A percentile compares a stretch with the other conserved stretches of the same genome.
Evolutionary conservation across 2,888 invertebrate species (phyloP).

Genomic region (Ypsolopha sequella): DNA sequence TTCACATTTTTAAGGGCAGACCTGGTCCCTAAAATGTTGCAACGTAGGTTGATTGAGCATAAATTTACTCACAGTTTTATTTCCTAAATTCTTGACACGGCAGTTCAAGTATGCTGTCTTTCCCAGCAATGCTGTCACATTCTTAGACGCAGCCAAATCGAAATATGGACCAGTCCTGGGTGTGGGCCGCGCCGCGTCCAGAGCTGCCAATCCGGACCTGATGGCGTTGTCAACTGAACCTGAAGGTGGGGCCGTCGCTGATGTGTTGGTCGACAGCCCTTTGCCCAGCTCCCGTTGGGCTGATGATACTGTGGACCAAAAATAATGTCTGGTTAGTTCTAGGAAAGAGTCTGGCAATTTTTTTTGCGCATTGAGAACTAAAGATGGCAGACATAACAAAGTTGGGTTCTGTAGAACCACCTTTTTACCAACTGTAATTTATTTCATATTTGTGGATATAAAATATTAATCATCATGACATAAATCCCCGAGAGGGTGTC

Average conservation of each 20-base stretch:
- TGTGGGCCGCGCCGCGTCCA: conserved; percentile 47
- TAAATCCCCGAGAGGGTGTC: too few species aligned
- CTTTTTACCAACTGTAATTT: too few species aligned
- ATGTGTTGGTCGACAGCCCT: conserved; percentile 39
- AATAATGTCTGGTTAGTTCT: neutral
- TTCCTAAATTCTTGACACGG: conserved; percentile 90
- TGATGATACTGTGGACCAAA: conserved; percentile 46
- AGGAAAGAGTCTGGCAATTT: too few species aligned
- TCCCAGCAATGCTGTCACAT: conserved; percentile 85
- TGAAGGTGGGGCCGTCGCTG: conserved; percentile 59
- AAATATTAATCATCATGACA: too few species aligned
- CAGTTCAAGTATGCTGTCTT: conserved; percentile 93
- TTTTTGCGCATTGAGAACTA: too few species aligned
- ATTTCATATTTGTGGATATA: too few species aligned
- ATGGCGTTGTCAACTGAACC: conserved; percentile 71
- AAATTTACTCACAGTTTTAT: conserved; percentile 73
- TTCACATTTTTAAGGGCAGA: too few species aligned
- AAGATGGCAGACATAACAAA: too few species aligned
- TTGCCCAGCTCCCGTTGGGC: conserved; percentile 62
- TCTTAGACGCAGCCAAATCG: conserved; percentile 79
- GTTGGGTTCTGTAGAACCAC: too few species aligned
- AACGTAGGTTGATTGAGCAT: too few species aligned
- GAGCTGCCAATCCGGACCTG: conserved; percentile 24
- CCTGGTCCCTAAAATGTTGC: too few species aligned
- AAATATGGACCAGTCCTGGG: conserved; percentile 80